Base-by-base conservation (phyloP, 2,888 invertebrate genomes). In the Andrena marginata region DNA sequence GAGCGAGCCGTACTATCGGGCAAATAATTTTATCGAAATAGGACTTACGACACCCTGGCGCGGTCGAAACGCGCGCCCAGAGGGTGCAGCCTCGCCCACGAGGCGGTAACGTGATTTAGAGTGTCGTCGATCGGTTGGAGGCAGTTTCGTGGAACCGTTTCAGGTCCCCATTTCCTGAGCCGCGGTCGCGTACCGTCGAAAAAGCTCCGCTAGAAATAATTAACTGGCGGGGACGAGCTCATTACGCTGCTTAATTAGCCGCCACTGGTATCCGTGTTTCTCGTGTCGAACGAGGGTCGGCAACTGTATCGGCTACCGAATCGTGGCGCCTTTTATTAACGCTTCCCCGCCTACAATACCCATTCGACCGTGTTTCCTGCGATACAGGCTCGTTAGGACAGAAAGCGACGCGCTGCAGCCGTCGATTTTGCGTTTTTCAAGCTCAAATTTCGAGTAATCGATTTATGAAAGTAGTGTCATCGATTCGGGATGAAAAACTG, bases 221-320 rank as follows among this genome's bases (percentile, higher is more conserved):
- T 91, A 92, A 92, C 89, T 74, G 85, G 85, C 79, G 64, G 88
- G 84, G 85, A 89, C 89, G 90, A 92, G 86, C 89, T 91, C 90
- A 92, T 91, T 92, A 91, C 85, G 87, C 76, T 74, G 56, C 84
- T 90, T 91, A 91, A 91, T 89, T 91, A 91, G 89, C 82, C 90
- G 89, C 89, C 89, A 85, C 72, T 77, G 78, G 67, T 69, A 65
- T 64, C 33, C 67, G 71, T 59, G 54, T 65, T 54, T 23, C 54
- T 64, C 33, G 26, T 23, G 56, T 33, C 31, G 51, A 23, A 20
- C n/a, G 10, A 31, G 31, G 72, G 71, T 68, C 31, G 59, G 20
- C 26, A n/a, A 73, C 68, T 48, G 42, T 26, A 78, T 80, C 60
- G 60, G 67, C 65, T 70, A 75, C 80, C 80, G 75, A 70, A 77